Conservation (phyloP, 1,140 invertebrate species). For the Bicyclus anynana region DNA sequence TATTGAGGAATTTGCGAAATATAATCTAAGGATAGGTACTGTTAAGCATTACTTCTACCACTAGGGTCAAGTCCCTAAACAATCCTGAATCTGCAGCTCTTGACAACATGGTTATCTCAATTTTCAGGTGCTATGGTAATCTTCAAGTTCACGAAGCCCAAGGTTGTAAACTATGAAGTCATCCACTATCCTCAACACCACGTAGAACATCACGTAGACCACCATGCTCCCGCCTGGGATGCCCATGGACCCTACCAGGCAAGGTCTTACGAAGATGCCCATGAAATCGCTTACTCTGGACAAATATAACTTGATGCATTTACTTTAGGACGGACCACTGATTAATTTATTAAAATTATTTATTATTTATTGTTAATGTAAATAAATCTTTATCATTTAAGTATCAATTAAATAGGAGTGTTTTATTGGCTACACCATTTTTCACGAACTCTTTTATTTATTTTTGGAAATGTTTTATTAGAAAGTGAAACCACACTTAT, state of each 20-base stretch:
- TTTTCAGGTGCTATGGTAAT: constrained; percentile 85
- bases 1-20: too few species aligned
- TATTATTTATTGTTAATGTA: constrained; percentile 69
- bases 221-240: constrained; percentile 74
- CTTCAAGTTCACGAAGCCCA: constrained; percentile 90
- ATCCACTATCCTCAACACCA: constrained; percentile 90
- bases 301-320: constrained; percentile 66
- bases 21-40: too few species aligned
- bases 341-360: constrained; percentile 73
- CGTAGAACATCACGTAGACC: constrained; percentile 80
- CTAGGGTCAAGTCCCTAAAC: not conserved
- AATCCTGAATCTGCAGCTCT: not conserved
- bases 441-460: not conserved
- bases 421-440: constrained; percentile 34
- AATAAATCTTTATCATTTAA: constrained; percentile 67
- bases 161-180: constrained; percentile 89
- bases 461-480: not conserved
- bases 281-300: constrained; percentile 82
- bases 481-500: not conserved
- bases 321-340: constrained; percentile 61
- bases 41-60: too few species aligned
- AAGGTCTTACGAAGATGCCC: constrained; percentile 76
- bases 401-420: constrained; percentile 52
- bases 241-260: constrained; percentile 80
- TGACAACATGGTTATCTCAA: constrained; percentile 7